Percentiles rank a stretch among this genome's conserved stretches.
phyloP scores from a whole-genome alignment of 2,113 vertebrate species.

The Pangasianodon gigas region DNA sequence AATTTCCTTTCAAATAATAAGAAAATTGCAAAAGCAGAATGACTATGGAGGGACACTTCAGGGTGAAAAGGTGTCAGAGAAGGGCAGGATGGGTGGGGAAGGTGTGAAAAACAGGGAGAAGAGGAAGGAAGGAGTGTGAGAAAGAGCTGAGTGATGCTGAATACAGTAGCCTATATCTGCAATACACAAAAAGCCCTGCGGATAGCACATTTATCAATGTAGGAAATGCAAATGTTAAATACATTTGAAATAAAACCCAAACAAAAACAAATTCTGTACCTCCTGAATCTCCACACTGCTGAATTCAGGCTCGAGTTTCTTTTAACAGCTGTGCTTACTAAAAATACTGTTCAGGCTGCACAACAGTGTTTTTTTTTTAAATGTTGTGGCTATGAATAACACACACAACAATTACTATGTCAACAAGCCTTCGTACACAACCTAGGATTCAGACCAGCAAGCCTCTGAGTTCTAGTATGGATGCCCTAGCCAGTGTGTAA shows the following conservation, averaged over 20 bases:
- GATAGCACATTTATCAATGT: conserved; percentile 43
- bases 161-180: conserved; percentile 34
- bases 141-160: conserved; percentile 54
- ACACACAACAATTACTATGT: conserved; percentile 1
- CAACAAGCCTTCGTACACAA: not conserved
- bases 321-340: conserved; percentile 32
- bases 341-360: conserved; percentile 24
- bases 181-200: conserved; percentile 24
- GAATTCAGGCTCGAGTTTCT: conserved; percentile 4
- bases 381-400: conserved; percentile 19
- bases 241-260: conserved; percentile 27
- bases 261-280: not conserved
- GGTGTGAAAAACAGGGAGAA: conserved; percentile 14
- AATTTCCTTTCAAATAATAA: conserved; percentile 19
- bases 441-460: not conserved
- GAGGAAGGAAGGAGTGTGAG: conserved; percentile 28
- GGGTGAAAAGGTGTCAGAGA: not conserved
- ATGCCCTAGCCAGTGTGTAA: not conserved
- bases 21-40: not conserved
- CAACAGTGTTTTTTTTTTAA: not conserved
- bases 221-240: conserved; percentile 12
- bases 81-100: conserved; percentile 17
- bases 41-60: not conserved
- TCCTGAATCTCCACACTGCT: not conserved
- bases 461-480: not conserved